Percentiles rank a stretch among this genome's conserved stretches.
These are phyloP conservation scores for Cheirogaleus major DNA, from an alignment of 2,797 vertebrate species.

Conservation along the genomic window DNA sequence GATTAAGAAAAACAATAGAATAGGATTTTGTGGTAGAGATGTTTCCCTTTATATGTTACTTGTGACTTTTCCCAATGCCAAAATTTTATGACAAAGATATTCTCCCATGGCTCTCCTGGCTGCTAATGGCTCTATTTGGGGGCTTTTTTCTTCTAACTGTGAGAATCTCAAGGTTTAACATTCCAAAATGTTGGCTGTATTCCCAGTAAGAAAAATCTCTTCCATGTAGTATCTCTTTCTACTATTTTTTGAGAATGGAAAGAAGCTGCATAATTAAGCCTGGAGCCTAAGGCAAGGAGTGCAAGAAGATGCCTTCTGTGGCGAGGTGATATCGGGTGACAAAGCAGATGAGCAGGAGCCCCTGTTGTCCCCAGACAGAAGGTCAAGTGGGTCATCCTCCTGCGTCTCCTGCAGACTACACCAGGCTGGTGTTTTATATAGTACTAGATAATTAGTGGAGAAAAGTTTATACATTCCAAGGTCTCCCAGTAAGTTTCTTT, in stretches of 20 bases:
- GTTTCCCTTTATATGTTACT: constrained; percentile 5
- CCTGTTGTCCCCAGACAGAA: neutral
- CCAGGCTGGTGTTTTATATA: neutral
- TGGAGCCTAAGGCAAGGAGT: neutral
- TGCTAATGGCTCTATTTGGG: neutral
- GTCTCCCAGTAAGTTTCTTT: neutral
- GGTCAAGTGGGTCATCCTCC: neutral
- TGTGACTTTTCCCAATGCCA: neutral
- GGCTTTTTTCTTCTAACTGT: neutral
- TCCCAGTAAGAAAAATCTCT: neutral
- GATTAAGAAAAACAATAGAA: constrained; percentile 30
- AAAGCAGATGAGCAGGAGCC: neutral
- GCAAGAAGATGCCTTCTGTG: rapidly evolving
- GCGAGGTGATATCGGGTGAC: neutral
- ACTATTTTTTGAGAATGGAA: constrained; percentile 7
- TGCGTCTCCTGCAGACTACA: neutral
- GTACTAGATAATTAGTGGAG: neutral
- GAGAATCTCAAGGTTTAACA: neutral
- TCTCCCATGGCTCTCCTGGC: neutral
- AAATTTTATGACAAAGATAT: neutral
- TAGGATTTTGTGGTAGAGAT: neutral
- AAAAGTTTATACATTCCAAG: neutral
- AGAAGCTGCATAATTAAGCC: neutral
- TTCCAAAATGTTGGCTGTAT: constrained; percentile 12
- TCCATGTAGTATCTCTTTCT: neutral